Percentiles rank a stretch among this genome's conserved stretches.
Conservation (phyloP, 2,797 vertebrate species). For the Lutjanus argentimaculatus region DNA sequence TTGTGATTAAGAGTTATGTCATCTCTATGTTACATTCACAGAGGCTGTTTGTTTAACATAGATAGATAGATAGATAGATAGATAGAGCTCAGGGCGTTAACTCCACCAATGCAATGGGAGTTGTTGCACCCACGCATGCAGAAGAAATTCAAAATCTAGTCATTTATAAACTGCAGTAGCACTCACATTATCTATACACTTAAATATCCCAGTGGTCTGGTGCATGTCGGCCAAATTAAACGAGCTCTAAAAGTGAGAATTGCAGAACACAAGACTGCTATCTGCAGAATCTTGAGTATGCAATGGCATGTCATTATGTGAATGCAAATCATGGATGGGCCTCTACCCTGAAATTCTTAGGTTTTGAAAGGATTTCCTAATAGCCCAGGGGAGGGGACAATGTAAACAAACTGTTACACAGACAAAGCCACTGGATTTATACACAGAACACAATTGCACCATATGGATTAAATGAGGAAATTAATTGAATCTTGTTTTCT, state of each 20-base stretch:
- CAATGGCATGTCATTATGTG: background rate
- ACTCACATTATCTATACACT: background rate
- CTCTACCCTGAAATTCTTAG: background rate
- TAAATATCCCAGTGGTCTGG: background rate
- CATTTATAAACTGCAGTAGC: conserved; percentile 2
- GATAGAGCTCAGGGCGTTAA: background rate
- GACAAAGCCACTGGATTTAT: conserved; percentile 1
- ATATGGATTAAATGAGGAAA: background rate
- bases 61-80: background rate
- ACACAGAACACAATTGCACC: background rate
- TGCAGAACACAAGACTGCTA: background rate
- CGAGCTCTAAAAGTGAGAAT: background rate
- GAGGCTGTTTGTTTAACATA: background rate
- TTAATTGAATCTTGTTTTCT: background rate
- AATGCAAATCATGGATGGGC: conserved; percentile 11
- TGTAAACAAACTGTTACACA: background rate
- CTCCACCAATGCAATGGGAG: background rate
- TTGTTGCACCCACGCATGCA: rapidly evolving
- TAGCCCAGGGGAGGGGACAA: background rate
- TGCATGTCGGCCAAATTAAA: background rate
- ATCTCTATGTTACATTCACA: conserved; percentile 12
- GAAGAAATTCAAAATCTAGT: background rate
- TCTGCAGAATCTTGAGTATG: conserved; percentile 1
- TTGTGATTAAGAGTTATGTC: conserved; percentile 59
- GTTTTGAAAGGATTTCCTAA: background rate